These are phyloP conservation scores for Drosophila kurseongensis DNA, from an alignment of 1,140 invertebrate species.

Conservation along the genomic window DNA sequence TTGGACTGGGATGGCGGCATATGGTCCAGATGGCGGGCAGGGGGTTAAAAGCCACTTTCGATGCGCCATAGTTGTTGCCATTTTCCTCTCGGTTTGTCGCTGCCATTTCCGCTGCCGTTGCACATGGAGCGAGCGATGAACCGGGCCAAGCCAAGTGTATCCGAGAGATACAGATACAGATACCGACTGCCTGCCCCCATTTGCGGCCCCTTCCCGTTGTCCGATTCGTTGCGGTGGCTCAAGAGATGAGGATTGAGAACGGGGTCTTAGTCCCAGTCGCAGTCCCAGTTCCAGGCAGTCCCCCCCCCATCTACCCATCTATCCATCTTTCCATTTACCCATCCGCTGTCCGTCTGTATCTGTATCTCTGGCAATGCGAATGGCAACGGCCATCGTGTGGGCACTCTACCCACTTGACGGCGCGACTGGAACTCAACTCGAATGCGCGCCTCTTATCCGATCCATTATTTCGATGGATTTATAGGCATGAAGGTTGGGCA, in stretches of 20 bases:
- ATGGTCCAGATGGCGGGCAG: constrained; percentile 33
- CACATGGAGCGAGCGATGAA: constrained; percentile 55
- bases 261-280: neutral
- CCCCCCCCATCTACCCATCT: neutral
- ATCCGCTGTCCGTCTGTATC: constrained; percentile 16
- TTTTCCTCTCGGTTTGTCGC: constrained; percentile 23
- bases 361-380: constrained; percentile 24
- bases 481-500: constrained; percentile 64
- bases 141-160: constrained; percentile 47
- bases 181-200: constrained; percentile 17
- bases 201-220: constrained; percentile 21
- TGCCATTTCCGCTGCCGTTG: constrained; percentile 43
- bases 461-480: constrained; percentile 78
- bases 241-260: constrained; percentile 27
- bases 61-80: constrained; percentile 47
- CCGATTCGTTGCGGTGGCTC: constrained; percentile 54
- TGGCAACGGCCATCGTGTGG: constrained; percentile 41
- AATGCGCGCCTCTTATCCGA: constrained; percentile 75
- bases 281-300: constrained; percentile 10
- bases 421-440: constrained; percentile 52
- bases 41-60: constrained; percentile 67
- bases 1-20: constrained; percentile 35
- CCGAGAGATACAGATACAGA: constrained; percentile 46
- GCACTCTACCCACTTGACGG: constrained; percentile 41
- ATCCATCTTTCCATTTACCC: neutral